Percentiles rank a stretch among this genome's conserved stretches.
Conservation (phyloP, 2,888 invertebrate genomes). For the Tortrix viridana region DNA sequence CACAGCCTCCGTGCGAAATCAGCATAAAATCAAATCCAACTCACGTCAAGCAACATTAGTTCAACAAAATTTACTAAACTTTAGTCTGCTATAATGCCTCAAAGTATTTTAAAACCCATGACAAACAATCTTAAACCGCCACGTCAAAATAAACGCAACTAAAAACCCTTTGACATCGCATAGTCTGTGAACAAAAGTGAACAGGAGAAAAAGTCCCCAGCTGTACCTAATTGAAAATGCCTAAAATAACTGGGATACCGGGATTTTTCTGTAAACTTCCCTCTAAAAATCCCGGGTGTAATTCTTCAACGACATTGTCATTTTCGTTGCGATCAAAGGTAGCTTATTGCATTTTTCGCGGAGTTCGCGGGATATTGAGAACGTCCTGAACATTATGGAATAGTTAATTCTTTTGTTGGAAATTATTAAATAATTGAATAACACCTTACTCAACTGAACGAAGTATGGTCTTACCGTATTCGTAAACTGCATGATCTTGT, state of each 20-base stretch:
- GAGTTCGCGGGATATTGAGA: constrained; percentile 9
- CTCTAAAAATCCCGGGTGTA: constrained; percentile 57
- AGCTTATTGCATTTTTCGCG: constrained; percentile 31
- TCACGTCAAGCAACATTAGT: too few relatives aligned
- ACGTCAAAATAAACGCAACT: constrained; percentile 26
- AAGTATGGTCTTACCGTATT: too few relatives aligned
- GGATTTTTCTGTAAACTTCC: constrained; percentile 60
- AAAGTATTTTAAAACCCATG: constrained; percentile 15
- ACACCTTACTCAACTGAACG: too few relatives aligned
- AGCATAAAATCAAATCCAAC: too few relatives aligned
- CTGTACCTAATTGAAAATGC: constrained; percentile 76
- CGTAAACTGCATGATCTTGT: too few relatives aligned
- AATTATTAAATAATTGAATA: too few relatives aligned
- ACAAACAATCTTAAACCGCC: constrained; percentile 25
- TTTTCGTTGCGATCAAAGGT: constrained; percentile 42
- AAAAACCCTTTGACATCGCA: constrained; percentile 42
- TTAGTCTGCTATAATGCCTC: too few relatives aligned
- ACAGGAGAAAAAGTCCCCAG: constrained; percentile 46
- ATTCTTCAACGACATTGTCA: constrained; percentile 60
- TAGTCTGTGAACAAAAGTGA: constrained; percentile 44
- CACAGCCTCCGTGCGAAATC: too few relatives aligned
- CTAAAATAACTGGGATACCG: constrained; percentile 66
- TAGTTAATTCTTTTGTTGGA: too few relatives aligned
- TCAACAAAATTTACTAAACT: too few relatives aligned
- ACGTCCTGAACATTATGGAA: too few relatives aligned